Evolutionary conservation across 2,888 invertebrate species (phyloP).

Genomic region (Diaphora mendica): DNA sequence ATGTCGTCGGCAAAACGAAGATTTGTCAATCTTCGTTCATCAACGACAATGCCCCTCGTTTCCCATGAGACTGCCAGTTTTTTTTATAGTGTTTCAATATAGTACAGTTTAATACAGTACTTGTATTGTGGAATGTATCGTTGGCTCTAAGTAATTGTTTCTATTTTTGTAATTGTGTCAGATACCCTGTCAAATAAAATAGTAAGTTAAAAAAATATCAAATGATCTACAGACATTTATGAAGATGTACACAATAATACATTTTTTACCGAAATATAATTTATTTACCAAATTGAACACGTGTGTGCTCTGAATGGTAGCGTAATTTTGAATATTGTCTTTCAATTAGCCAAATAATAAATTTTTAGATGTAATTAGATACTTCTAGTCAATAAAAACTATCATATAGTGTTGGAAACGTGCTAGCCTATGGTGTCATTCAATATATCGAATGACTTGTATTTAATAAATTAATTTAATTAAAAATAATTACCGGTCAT

Average conservation of each 20-base stretch:
- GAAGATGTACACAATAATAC: constrained; percentile 52
- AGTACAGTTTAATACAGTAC: not conserved
- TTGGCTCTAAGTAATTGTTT: not conserved
- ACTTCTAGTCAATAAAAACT: constrained; percentile 67
- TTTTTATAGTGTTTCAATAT: too few species aligned
- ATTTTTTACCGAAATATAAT: constrained; percentile 17
- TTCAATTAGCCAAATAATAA: constrained; percentile 61
- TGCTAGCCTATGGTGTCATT: constrained; percentile 53
- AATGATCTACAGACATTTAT: constrained; percentile 20
- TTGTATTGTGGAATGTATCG: not conserved
- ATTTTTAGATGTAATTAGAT: constrained; percentile 56
- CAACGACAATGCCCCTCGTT: too few species aligned
- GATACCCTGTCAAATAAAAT: not conserved
- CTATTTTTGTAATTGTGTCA: not conserved
- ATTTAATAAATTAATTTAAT: constrained; percentile 13
- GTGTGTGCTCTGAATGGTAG: constrained; percentile 47
- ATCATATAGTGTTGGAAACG: constrained; percentile 57
- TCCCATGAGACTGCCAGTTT: too few species aligned
- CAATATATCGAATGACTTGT: constrained; percentile 28
- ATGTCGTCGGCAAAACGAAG: too few species aligned
- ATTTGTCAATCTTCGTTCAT: too few species aligned
- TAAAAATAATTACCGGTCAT: constrained; percentile 26
- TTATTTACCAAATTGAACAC: constrained; percentile 35
- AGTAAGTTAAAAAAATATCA: not conserved
- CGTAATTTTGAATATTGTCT: constrained; percentile 41